Conservation (phyloP, 2,113 vertebrate genomes). For the Hydrolagus affinis region DNA sequence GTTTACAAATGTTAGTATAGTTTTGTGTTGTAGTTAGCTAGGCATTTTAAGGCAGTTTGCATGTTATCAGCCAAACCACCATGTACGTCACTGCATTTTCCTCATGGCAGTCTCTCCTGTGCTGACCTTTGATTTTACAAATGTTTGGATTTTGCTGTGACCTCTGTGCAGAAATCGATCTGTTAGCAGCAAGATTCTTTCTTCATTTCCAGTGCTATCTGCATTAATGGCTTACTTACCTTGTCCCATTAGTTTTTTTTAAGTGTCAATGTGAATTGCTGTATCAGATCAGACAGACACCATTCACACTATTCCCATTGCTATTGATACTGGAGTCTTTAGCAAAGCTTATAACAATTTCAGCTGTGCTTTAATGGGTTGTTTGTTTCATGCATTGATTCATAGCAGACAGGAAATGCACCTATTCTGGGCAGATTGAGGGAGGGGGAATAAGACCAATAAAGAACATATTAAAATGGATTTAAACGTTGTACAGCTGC, state of each 20-base stretch:
- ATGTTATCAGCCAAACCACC: background rate
- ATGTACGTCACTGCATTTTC: background rate
- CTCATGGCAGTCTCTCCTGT: background rate
- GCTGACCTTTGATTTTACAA: background rate
- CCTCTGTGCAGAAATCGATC: background rate
- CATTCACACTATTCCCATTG: background rate
- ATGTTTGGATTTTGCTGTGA: too few species aligned
- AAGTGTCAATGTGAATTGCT: background rate
- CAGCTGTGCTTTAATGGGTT: too few species aligned
- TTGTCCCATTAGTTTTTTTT: background rate
- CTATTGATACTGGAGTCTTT: background rate
- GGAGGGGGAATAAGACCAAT: background rate
- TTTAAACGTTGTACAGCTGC: background rate
- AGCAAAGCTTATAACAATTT: background rate
- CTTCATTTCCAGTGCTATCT: too few species aligned
- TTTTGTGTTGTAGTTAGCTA: background rate
- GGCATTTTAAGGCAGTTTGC: background rate
- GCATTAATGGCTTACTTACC: too few species aligned
- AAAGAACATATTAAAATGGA: background rate
- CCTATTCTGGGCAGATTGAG: background rate
- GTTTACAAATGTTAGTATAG: background rate
- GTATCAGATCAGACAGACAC: background rate
- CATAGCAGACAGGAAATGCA: too few species aligned
- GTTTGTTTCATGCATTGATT: too few species aligned
- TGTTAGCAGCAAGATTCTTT: background rate